phyloP scores from a whole-genome alignment of 2,113 vertebrate genomes.

The Strigops habroptila region DNA sequence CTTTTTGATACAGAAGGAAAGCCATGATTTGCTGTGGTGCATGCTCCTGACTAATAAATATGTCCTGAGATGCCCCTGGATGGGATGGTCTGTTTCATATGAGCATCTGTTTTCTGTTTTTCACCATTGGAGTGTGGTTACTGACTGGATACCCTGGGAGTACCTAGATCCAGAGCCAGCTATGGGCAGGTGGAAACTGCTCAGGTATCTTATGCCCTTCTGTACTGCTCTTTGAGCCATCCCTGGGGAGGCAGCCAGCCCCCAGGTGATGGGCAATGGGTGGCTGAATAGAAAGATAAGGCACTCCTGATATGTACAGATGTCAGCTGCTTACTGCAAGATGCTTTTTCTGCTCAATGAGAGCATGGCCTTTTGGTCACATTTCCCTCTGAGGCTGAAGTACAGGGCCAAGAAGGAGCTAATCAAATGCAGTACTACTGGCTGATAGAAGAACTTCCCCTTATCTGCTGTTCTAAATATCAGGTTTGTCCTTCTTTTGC shows the following conservation, averaged over 20 bases:
- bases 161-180: not conserved
- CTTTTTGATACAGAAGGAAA: not conserved
- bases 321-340: not conserved
- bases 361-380: not conserved
- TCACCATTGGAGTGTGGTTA: not conserved
- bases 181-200: not conserved
- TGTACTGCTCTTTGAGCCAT: not conserved
- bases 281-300: not conserved
- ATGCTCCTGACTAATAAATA: not conserved
- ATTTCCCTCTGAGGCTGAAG: not conserved
- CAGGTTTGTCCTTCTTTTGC: not conserved
- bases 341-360: not conserved
- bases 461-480: not conserved
- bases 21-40: not conserved
- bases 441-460: not conserved
- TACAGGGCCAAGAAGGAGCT: not conserved
- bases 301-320: not conserved
- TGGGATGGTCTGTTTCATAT: not conserved
- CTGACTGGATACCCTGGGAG: not conserved
- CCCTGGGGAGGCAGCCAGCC: not conserved
- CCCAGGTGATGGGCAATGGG: not conserved
- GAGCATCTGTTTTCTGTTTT: conserved; percentile 33
- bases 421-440: not conserved
- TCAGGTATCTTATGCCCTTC: not conserved
- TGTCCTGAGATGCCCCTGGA: conserved; percentile 19